A percentile compares a stretch with the other conserved stretches of the same genome.
Conservation (phyloP, 2,113 vertebrate species). For the Patagioenas fasciata region DNA sequence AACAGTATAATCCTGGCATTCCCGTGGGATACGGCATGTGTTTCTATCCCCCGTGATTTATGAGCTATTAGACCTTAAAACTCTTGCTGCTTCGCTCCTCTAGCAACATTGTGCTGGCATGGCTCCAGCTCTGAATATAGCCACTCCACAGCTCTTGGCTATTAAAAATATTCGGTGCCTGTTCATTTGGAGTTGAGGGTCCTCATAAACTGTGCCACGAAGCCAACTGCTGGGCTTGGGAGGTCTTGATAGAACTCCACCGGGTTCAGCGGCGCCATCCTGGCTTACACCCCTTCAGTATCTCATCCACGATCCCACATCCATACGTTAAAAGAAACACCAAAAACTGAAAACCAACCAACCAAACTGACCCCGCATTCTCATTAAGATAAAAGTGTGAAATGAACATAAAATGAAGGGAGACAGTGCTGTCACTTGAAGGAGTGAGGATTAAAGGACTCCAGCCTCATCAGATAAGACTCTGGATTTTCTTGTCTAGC, state of each 20-base stretch:
- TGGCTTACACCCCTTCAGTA: background rate
- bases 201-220: background rate
- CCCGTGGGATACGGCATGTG: background rate
- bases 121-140: slow-evolving; percentile 12
- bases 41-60: slow-evolving; percentile 52
- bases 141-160: background rate
- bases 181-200: background rate
- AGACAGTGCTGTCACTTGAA: slow-evolving; percentile 33
- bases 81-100: slow-evolving; percentile 33
- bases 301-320: background rate
- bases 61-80: slow-evolving; percentile 50
- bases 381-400: slow-evolving; percentile 18
- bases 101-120: slow-evolving; percentile 11
- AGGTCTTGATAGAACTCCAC: background rate
- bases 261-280: background rate
- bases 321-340: background rate
- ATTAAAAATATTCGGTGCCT: background rate
- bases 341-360: background rate
- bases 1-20: background rate
- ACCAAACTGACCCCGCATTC: background rate
- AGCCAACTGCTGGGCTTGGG: background rate
- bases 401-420: slow-evolving; percentile 30
- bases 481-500: slow-evolving; percentile 34
- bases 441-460: slow-evolving; percentile 47
- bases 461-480: slow-evolving; percentile 53